Percentiles rank a stretch among this genome's conserved stretches.
Conservation (phyloP, 1,140 invertebrate genomes). For the Meloidogyne floridensis region DNA sequence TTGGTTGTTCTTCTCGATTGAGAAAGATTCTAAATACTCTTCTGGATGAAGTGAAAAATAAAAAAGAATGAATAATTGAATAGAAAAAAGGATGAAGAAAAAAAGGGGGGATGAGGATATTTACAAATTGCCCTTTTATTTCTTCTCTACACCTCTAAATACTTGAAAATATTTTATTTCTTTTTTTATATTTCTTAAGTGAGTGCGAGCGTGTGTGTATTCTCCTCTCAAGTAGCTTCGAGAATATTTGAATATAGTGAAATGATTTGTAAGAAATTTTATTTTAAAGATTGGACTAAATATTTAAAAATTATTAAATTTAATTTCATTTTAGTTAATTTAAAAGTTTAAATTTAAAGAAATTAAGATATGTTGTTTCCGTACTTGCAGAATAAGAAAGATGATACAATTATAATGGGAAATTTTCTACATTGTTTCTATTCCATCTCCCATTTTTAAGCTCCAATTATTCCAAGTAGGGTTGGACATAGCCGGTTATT, state of each 20-base stretch:
- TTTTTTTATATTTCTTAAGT: neutral
- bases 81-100: neutral
- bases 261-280: neutral
- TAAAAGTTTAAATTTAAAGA: too few species aligned
- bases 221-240: neutral
- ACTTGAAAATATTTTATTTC: neutral
- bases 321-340: too few species aligned
- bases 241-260: neutral
- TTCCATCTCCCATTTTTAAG: too few species aligned
- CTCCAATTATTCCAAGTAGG: too few species aligned
- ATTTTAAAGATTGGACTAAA: too few species aligned
- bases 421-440: too few species aligned
- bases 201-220: neutral
- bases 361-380: too few species aligned
- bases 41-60: conserved; percentile 1
- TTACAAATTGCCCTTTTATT: neutral
- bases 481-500: too few species aligned
- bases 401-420: too few species aligned
- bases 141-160: neutral
- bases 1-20: neutral
- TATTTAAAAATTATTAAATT: too few species aligned
- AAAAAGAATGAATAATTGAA: neutral
- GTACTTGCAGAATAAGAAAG: too few species aligned
- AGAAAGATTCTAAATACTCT: neutral
- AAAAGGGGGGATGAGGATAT: neutral